Conservation (phyloP, 2,113 vertebrate genomes). For the Cervus canadensis region DNA sequence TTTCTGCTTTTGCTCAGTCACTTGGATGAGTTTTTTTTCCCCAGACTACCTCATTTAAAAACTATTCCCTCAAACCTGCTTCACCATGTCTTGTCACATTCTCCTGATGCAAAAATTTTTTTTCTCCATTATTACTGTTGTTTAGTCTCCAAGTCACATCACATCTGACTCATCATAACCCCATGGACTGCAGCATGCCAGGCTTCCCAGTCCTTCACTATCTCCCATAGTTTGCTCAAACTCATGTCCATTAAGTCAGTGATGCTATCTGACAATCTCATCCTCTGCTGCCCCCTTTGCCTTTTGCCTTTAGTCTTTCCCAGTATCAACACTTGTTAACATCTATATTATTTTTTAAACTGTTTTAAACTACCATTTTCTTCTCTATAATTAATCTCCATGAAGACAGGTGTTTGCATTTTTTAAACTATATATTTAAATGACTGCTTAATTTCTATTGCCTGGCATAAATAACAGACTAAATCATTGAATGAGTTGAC, state of each 20-base stretch:
- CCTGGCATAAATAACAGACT: background rate
- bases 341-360: conserved; percentile 3
- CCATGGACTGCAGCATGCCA: background rate
- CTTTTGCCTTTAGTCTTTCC: background rate
- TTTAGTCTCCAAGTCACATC: background rate
- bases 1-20: background rate
- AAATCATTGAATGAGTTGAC: background rate
- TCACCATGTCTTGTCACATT: background rate
- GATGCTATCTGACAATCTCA: background rate
- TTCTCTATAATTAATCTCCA: conserved; percentile 11
- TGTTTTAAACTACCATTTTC: background rate
- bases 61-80: background rate
- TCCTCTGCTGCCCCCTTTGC: background rate
- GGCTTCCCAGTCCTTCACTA: background rate
- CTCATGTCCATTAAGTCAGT: background rate
- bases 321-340: background rate
- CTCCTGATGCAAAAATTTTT: background rate
- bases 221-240: background rate
- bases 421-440: background rate
- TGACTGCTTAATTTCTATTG: conserved; percentile 1
- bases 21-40: background rate
- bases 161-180: background rate
- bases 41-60: background rate
- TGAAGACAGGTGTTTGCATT: background rate
- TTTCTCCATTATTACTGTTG: background rate